phyloP scores from a whole-genome alignment of 2,113 vertebrate species.

The Ameiurus melas region DNA sequence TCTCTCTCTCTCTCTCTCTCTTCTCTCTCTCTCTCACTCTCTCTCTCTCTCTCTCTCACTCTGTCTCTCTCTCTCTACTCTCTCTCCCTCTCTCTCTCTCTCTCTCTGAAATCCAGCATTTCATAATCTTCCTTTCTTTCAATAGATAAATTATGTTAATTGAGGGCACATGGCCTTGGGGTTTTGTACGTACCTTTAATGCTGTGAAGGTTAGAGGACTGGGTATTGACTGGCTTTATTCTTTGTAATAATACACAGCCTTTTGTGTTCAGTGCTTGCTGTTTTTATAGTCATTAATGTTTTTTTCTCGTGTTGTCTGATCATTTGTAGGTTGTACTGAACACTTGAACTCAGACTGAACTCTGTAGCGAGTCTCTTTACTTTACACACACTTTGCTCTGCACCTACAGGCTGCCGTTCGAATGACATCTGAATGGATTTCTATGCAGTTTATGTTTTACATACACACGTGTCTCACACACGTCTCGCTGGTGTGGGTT shows the following conservation, averaged over 20 bases:
- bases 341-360: no score
- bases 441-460: neutral
- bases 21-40: no score
- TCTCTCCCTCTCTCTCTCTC: no score
- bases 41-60: no score
- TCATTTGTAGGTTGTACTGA: constrained; percentile 1
- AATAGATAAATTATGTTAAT: constrained; percentile 47
- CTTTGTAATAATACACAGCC: constrained; percentile 70
- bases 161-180: constrained; percentile 57
- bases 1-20: no score
- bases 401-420: neutral
- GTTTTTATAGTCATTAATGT: constrained; percentile 38
- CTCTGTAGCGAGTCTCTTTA: neutral
- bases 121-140: constrained; percentile 55
- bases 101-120: constrained; percentile 53
- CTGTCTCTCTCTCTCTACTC: no score
- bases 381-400: neutral
- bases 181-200: constrained; percentile 32
- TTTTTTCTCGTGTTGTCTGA: neutral
- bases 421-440: neutral
- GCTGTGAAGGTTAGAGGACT: constrained; percentile 54
- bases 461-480: neutral
- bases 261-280: constrained; percentile 60
- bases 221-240: constrained; percentile 59
- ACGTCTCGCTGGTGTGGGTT: neutral